Conservation (phyloP, 2,113 vertebrate species). For the Setophaga coronata region DNA sequence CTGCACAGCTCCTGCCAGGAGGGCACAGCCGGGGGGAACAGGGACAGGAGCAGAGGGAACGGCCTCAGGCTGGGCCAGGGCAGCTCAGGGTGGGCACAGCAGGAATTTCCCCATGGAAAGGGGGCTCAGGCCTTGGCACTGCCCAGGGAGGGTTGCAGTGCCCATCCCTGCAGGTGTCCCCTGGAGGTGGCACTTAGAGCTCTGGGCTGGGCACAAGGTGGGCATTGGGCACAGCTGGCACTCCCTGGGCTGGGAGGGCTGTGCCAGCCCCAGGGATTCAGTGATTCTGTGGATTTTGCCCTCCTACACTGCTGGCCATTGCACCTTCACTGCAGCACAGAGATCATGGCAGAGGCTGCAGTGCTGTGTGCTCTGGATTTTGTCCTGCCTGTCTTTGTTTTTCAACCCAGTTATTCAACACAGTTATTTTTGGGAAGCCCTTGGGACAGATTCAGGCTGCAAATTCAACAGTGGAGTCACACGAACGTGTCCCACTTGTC, state of each 20-base stretch:
- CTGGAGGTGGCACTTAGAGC: not conserved
- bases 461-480: not conserved
- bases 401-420: not conserved
- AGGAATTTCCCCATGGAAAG: not conserved
- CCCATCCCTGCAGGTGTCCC: not conserved
- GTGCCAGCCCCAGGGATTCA: accelerated
- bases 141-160: not conserved
- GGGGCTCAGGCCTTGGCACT: accelerated
- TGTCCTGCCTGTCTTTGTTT: not conserved
- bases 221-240: accelerated
- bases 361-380: not conserved
- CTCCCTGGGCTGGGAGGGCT: accelerated
- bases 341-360: not conserved
- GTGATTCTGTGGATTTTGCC: not conserved
- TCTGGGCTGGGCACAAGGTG: not conserved
- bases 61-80: not conserved
- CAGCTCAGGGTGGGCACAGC: not conserved
- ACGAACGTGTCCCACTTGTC: not conserved
- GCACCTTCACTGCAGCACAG: not conserved
- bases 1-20: not conserved
- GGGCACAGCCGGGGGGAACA: not conserved
- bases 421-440: not conserved
- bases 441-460: not conserved
- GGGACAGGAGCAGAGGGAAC: not conserved
- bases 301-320: accelerated